A percentile compares a stretch with the other conserved stretches of the same genome.
These are phyloP conservation scores for Oligia fasciuncula DNA, from an alignment of 2,888 invertebrate species.

Conservation along the genomic window DNA sequence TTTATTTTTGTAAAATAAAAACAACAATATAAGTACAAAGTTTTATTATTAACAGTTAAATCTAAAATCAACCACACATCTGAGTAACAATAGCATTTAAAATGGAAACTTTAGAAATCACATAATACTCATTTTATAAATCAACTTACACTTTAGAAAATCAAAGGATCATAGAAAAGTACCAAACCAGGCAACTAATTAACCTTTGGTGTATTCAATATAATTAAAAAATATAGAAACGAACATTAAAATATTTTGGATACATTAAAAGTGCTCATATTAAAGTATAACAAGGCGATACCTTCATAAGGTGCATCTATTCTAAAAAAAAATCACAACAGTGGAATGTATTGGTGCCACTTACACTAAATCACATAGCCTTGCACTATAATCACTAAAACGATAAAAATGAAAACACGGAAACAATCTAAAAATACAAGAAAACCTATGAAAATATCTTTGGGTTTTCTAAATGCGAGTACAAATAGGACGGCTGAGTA, in stretches of 20 bases:
- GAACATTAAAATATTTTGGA: slow-evolving; percentile 64
- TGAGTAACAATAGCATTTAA: slow-evolving; percentile 75
- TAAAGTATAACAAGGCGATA: slow-evolving; percentile 59
- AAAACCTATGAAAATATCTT: slow-evolving; percentile 80
- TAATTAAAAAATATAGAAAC: slow-evolving; percentile 68
- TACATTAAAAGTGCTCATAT: slow-evolving; percentile 66
- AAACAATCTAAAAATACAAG: slow-evolving; percentile 70
- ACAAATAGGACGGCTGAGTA: slow-evolving; percentile 64
- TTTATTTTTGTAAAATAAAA: slow-evolving; percentile 31
- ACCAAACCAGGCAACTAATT: slow-evolving; percentile 63
- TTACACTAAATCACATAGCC: slow-evolving; percentile 88
- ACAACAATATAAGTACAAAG: slow-evolving; percentile 65
- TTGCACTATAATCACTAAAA: slow-evolving; percentile 74
- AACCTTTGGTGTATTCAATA: slow-evolving; percentile 74
- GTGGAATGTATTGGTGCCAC: slow-evolving; percentile 86
- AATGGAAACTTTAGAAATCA: slow-evolving; percentile 70
- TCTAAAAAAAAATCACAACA: slow-evolving; percentile 86
- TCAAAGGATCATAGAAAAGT: slow-evolving; percentile 67
- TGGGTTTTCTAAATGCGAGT: slow-evolving; percentile 82
- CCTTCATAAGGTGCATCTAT: slow-evolving; percentile 77
- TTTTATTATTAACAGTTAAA: slow-evolving; percentile 83
- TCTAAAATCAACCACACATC: slow-evolving; percentile 80
- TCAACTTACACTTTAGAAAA: slow-evolving; percentile 68
- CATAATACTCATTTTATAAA: slow-evolving; percentile 70
- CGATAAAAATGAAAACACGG: slow-evolving; percentile 70